Evolutionary conservation across 2,113 vertebrate species (phyloP).

Genomic region (Vulpes lagopus): DNA sequence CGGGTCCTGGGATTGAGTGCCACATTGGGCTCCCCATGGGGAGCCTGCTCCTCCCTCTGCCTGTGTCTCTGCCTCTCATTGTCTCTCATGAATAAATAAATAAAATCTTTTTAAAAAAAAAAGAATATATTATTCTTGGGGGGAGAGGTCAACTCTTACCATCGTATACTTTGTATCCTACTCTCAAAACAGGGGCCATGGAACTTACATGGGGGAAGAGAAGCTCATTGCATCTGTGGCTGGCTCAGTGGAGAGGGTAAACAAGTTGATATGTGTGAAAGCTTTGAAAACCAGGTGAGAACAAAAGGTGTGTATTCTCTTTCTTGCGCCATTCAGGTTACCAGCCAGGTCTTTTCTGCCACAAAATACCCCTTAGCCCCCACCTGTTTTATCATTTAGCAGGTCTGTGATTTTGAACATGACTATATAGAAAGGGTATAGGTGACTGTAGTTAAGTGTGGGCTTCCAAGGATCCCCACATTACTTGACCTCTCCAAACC

Average conservation of each 20-base stretch:
- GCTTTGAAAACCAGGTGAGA: slow-evolving; percentile 94
- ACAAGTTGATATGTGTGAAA: slow-evolving; percentile 96
- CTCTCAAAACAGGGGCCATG: slow-evolving; percentile 92
- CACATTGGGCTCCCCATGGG: no score
- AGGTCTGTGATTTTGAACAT: background rate
- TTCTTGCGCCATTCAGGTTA: background rate
- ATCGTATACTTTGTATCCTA: background rate
- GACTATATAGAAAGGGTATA: background rate
- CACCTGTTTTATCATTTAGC: background rate
- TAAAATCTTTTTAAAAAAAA: no score
- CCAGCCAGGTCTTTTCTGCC: background rate
- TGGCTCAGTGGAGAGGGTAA: slow-evolving; percentile 96
- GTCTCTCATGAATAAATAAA: no score
- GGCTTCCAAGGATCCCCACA: background rate
- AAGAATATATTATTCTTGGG: background rate
- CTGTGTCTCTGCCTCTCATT: no score
- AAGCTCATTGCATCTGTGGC: slow-evolving; percentile 97
- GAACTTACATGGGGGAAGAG: slow-evolving; percentile 97
- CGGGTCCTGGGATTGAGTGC: no score
- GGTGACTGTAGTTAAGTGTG: background rate
- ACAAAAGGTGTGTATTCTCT: slow-evolving; percentile 84
- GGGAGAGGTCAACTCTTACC: background rate
- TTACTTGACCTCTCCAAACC: background rate
- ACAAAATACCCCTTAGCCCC: accelerated
- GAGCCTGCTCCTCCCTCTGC: no score